A percentile compares a stretch with the other conserved stretches of the same genome.
These are phyloP conservation scores for Artibeus lituratus DNA, from an alignment of 2,797 vertebrate genomes.

Conservation along the genomic window DNA sequence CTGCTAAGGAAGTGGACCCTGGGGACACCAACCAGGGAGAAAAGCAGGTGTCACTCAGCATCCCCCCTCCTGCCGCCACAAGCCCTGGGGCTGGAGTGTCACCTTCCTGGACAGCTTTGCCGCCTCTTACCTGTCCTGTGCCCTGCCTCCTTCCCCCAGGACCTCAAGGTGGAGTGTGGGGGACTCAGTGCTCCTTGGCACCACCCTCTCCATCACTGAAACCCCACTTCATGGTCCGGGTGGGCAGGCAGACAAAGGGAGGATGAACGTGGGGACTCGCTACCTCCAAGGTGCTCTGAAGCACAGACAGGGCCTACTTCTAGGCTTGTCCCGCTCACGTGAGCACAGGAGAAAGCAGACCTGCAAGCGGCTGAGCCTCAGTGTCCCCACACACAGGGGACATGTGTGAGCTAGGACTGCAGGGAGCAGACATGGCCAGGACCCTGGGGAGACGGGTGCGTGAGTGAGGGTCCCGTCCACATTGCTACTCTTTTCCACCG, in stretches of 20 bases:
- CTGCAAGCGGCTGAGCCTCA: background rate
- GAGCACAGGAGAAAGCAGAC: background rate
- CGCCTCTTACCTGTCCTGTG: background rate
- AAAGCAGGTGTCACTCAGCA: background rate
- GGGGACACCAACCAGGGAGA: background rate
- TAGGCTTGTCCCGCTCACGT: fast-evolving
- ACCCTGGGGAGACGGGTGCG: background rate
- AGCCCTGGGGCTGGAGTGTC: background rate
- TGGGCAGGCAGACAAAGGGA: background rate
- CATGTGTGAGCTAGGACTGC: background rate
- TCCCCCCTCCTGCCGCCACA: background rate
- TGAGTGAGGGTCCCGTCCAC: background rate
- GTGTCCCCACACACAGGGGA: background rate
- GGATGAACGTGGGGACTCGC: fast-evolving
- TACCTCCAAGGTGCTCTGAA: background rate
- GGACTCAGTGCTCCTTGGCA: background rate
- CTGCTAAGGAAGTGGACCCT: background rate
- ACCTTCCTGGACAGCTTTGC: background rate
- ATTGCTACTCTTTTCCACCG: background rate
- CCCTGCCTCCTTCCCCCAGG: background rate
- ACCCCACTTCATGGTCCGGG: background rate
- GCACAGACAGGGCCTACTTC: background rate
- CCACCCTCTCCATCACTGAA: background rate
- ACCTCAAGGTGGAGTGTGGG: fast-evolving
- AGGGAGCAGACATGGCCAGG: background rate